Conservation (phyloP, 2,888 invertebrate genomes). For the Lydus trimaculatus region DNA sequence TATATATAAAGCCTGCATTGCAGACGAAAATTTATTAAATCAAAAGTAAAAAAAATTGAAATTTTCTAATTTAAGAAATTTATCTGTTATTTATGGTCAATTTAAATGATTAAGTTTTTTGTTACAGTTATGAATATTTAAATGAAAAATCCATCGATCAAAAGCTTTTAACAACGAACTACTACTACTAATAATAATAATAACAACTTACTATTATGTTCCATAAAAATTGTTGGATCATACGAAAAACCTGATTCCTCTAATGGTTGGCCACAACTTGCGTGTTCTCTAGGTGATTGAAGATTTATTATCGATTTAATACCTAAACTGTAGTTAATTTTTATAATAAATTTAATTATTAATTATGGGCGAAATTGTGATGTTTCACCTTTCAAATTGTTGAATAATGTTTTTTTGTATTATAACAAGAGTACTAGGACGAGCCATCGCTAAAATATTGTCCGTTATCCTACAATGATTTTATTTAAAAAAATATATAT, state of each 20-base stretch:
- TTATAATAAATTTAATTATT: slow-evolving; percentile 12
- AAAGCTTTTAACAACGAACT: background rate
- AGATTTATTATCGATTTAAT: slow-evolving; percentile 87
- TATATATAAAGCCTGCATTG: background rate
- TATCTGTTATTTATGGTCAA: background rate
- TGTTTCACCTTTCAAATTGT: slow-evolving; percentile 74
- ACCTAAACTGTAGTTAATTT: slow-evolving; percentile 66
- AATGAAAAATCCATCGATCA: background rate
- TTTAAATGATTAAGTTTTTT: background rate
- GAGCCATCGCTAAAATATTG: slow-evolving; percentile 87
- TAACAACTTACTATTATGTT: slow-evolving; percentile 74
- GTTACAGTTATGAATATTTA: background rate
- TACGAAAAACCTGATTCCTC: slow-evolving; percentile 84
- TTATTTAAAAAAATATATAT: background rate
- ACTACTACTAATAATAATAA: background rate
- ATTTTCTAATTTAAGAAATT: too few relatives aligned
- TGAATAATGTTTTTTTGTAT: slow-evolving; percentile 78
- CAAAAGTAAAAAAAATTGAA: too few relatives aligned
- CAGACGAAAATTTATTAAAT: background rate
- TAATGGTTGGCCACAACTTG: slow-evolving; percentile 82
- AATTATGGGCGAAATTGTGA: slow-evolving; percentile 21
- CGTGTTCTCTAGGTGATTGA: slow-evolving; percentile 85
- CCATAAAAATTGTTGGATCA: slow-evolving; percentile 84
- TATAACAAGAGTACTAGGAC: slow-evolving; percentile 79
- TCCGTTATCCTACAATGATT: slow-evolving; percentile 78